These are phyloP conservation scores for Cephalopholis sonnerati DNA, from an alignment of 2,113 vertebrate species.

Conservation along the genomic window DNA sequence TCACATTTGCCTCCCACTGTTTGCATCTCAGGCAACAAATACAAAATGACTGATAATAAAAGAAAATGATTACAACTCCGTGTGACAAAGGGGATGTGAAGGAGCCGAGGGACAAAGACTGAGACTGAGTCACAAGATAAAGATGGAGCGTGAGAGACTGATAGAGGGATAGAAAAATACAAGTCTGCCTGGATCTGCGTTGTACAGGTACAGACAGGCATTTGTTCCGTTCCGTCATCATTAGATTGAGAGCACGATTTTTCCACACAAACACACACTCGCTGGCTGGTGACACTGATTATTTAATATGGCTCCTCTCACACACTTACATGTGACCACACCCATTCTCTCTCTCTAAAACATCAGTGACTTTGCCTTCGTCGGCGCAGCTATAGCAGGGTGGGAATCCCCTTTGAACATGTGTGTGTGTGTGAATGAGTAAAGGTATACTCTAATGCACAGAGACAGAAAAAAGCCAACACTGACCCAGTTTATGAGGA, in stretches of 20 bases:
- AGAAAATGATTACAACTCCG: background rate
- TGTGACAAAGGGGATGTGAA: background rate
- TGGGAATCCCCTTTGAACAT: slow-evolving; percentile 73
- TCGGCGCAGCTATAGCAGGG: background rate
- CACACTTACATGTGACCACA: slow-evolving; percentile 36
- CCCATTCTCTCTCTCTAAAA: slow-evolving; percentile 37
- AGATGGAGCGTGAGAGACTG: background rate
- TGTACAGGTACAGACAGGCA: slow-evolving; percentile 8
- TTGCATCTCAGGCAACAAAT: background rate
- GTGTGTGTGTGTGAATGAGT: slow-evolving; percentile 29
- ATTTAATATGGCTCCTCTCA: slow-evolving; percentile 29
- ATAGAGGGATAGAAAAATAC: background rate
- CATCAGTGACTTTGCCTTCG: slow-evolving; percentile 5
- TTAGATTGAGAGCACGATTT: background rate
- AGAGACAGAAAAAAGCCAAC: slow-evolving; percentile 39
- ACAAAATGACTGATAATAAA: slow-evolving; percentile 5
- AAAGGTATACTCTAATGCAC: slow-evolving; percentile 61
- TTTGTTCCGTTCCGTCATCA: background rate
- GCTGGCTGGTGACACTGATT: background rate
- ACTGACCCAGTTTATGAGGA: slow-evolving; percentile 69
- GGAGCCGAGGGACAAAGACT: background rate
- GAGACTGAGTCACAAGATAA: slow-evolving; percentile 28
- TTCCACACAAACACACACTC: slow-evolving; percentile 26
- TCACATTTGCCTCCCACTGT: background rate
- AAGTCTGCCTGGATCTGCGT: too few species aligned